Base-by-base conservation (phyloP, 2,888 invertebrate genomes). In the Zaprionus lineosus region DNA sequence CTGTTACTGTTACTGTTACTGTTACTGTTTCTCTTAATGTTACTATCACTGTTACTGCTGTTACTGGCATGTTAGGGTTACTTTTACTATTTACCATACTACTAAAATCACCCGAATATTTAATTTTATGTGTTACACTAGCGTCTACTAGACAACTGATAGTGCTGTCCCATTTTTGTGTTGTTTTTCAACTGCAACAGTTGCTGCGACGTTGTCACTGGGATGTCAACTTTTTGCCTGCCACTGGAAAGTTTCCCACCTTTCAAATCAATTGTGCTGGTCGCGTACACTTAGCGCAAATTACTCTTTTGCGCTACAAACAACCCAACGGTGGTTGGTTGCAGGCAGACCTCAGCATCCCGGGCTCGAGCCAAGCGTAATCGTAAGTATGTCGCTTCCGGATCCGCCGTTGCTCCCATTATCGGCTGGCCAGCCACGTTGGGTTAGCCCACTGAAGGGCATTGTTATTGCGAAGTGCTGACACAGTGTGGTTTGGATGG, bases 301-400 rank as follows among this genome's bases (percentile, higher is more conserved):
- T 81, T 69, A 58, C 66, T 66, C 66, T 50, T 61, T 55, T 70
- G 63, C 79, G 63, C 46, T 52, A 46, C 57, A 50, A 62, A 52
- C 51, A 52, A 66, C 12, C 41, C 36, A n/a, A n/a, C 26, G 15
- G 8, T 3, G 8, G 21, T 12, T 8, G 4, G 24, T 1, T 8
- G 28, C n/a, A 9, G 6, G 14, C 36, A 11, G n/a, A 12, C 21
- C 16, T 51, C 21, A 21, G 24, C 11, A 29, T 15, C 40, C 31
- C 37, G 29, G 56, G 11, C 57, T 41, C 39, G 41, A 48, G 46
- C 60, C 21, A 44, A 61, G 67, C 67, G 40, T 39, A 53, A 63
- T 61, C 77, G n/a, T 81, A 79, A 84, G 76, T 77, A 77, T 84
- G 81, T 79, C 68, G 76, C 84, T 75, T 84, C 84, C 84, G 81